Conservation (phyloP, 1,140 invertebrate genomes). For the Eciton burchellii region DNA sequence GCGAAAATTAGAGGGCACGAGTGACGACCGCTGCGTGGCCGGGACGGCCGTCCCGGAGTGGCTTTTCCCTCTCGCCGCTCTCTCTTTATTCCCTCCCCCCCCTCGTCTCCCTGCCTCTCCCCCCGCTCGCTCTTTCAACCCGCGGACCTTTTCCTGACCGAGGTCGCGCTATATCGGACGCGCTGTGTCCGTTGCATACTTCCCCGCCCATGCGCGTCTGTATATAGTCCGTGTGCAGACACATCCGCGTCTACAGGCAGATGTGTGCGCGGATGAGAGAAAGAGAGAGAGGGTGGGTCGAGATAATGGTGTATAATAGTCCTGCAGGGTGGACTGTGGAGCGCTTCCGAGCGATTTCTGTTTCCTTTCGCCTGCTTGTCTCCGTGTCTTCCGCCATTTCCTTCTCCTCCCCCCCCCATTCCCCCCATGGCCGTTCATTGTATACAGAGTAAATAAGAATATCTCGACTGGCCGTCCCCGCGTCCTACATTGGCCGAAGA, state of each 20-base stretch:
- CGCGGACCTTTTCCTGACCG: slow-evolving; percentile 5
- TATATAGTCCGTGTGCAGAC: too few species aligned
- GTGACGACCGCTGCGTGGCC: neutral
- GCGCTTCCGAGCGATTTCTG: slow-evolving; percentile 63
- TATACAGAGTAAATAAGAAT: slow-evolving; percentile 47
- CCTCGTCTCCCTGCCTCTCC: slow-evolving; percentile 6
- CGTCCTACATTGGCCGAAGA: neutral
- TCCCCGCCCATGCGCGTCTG: neutral
- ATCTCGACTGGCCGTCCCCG: neutral
- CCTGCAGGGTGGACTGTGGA: slow-evolving; percentile 48
- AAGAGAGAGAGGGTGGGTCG: slow-evolving; percentile 34
- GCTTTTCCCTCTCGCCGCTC: slow-evolving; percentile 20
- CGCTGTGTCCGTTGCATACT: slow-evolving; percentile 31
- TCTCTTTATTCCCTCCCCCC: slow-evolving; percentile 4
- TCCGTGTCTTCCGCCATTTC: neutral
- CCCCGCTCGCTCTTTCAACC: neutral
- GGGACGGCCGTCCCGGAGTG: slow-evolving; percentile 22
- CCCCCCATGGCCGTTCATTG: slow-evolving; percentile 9
- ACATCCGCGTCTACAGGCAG: too few species aligned
- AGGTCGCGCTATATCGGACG: slow-evolving; percentile 37
- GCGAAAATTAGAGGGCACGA: slow-evolving; percentile 12
- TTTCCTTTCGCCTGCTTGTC: slow-evolving; percentile 18
- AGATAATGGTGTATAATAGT: slow-evolving; percentile 66
- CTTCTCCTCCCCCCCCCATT: neutral
- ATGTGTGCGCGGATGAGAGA: neutral